Evolutionary conservation across 2,797 vertebrate species (phyloP).

Genomic region (Taenioides sp.): DNA sequence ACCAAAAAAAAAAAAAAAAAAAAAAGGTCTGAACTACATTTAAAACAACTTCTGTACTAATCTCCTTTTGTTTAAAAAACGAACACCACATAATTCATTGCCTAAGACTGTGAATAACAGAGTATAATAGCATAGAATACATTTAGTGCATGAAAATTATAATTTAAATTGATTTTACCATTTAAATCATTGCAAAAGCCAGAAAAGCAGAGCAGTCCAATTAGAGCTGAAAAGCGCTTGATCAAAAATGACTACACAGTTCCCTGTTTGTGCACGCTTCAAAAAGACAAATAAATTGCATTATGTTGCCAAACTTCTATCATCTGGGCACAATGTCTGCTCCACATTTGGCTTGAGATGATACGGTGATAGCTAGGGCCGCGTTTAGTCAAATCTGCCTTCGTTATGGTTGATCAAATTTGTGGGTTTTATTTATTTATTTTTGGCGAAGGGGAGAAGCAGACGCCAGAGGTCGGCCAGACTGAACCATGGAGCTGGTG

Average conservation of each 20-base stretch:
- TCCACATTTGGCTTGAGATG: constrained; percentile 35
- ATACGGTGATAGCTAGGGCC: constrained; percentile 32
- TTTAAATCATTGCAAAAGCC: background rate
- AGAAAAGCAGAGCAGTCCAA: background rate
- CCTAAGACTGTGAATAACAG: background rate
- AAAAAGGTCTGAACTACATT: background rate
- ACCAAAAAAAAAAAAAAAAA: background rate
- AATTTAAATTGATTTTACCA: background rate
- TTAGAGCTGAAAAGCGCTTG: constrained; percentile 13
- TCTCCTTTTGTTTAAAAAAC: background rate
- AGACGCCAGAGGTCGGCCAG: constrained; percentile 59
- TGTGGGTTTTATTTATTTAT: constrained; percentile 34
- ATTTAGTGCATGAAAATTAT: background rate
- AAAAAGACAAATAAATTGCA: constrained; percentile 13
- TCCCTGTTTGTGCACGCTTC: constrained; percentile 12
- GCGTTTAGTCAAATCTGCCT: constrained; percentile 61
- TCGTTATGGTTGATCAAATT: constrained; percentile 64
- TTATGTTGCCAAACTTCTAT: constrained; percentile 48
- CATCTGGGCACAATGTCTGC: constrained; percentile 45
- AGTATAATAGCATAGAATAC: background rate
- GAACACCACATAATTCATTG: background rate
- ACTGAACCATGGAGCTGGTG: constrained; percentile 39
- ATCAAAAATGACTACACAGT: constrained; percentile 20
- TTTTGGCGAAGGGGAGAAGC: constrained; percentile 31
- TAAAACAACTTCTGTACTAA: background rate